Conservation (phyloP, 2,888 invertebrate genomes). For the Ormyrus nitidulus region DNA sequence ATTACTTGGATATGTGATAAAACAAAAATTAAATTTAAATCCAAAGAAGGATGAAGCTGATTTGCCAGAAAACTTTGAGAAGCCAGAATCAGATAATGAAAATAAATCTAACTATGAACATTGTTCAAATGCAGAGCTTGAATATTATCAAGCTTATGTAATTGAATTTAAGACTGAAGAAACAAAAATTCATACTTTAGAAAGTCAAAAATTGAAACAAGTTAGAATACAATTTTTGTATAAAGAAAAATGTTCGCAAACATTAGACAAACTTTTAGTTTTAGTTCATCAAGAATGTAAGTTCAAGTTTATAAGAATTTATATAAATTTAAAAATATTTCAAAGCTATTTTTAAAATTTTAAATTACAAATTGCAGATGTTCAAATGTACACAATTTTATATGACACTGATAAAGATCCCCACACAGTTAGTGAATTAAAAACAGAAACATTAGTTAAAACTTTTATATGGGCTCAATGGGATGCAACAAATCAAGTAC, state of each 20-base stretch:
- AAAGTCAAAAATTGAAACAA: constrained; percentile 82
- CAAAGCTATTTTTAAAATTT: constrained; percentile 26
- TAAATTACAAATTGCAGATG: constrained; percentile 60
- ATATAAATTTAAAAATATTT: background rate
- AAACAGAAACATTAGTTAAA: constrained; percentile 78
- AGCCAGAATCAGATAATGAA: constrained; percentile 32
- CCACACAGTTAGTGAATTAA: constrained; percentile 65
- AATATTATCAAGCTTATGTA: constrained; percentile 81
- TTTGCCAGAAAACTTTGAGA: constrained; percentile 20
- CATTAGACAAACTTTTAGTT: constrained; percentile 82
- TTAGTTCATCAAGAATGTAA: constrained; percentile 88
- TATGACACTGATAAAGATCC: constrained; percentile 60
- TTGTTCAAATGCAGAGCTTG: constrained; percentile 63
- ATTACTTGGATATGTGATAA: constrained; percentile 83
- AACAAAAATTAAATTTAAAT: constrained; percentile 72
- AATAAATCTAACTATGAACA: constrained; percentile 30
- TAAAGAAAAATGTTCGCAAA: constrained; percentile 75
- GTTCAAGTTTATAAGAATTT: constrained; percentile 63
- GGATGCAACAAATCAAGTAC: constrained; percentile 86
- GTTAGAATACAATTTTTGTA: constrained; percentile 88
- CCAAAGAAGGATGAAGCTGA: constrained; percentile 28
- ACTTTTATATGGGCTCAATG: constrained; percentile 92
- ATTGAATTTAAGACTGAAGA: constrained; percentile 78
- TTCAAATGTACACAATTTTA: constrained; percentile 67
- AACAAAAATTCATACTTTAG: constrained; percentile 73